Percentiles rank a stretch among this genome's conserved stretches.
phyloP scores from a whole-genome alignment of 2,797 vertebrate genomes.

The Phalloptychus januarius region DNA sequence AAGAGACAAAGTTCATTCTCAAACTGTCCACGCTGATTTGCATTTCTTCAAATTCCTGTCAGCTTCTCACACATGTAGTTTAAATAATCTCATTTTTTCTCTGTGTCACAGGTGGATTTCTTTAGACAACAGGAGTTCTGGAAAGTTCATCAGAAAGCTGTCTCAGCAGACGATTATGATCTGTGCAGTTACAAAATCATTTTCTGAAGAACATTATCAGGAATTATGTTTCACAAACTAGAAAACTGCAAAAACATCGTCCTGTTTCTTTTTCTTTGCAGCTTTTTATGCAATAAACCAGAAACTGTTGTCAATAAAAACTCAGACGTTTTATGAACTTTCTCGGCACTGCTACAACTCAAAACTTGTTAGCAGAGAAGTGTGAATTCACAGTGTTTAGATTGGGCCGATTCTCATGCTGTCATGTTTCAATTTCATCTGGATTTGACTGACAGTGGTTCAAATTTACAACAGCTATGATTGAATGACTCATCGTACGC shows the following conservation, averaged over 20 bases:
- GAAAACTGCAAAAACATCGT: not conserved
- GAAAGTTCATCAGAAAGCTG: not conserved
- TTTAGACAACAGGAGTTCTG: too few relatives aligned
- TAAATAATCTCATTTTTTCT: not conserved
- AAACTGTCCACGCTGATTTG: not conserved
- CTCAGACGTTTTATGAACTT: not conserved
- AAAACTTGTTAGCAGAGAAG: not conserved
- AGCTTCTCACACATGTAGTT: not conserved
- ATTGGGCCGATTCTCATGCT: not conserved
- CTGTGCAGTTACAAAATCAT: not conserved
- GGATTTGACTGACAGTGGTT: not conserved
- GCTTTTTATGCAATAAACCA: not conserved
- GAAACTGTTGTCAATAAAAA: not conserved
- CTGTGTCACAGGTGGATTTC: too few relatives aligned
- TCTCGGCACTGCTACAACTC: not conserved
- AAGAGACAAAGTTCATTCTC: constrained; percentile 6
- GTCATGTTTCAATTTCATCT: not conserved
- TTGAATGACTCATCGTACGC: not conserved
- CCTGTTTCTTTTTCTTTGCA: not conserved
- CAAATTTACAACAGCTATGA: not conserved
- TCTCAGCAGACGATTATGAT: not conserved
- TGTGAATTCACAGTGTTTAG: not conserved
- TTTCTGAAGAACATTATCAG: not conserved
- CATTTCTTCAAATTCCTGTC: not conserved
- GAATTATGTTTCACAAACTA: not conserved